Evolutionary conservation across 2,113 vertebrate species (phyloP), one percentile per base, ranked within the genome.

Genomic region (Zosterops hypoxanthus): DNA sequence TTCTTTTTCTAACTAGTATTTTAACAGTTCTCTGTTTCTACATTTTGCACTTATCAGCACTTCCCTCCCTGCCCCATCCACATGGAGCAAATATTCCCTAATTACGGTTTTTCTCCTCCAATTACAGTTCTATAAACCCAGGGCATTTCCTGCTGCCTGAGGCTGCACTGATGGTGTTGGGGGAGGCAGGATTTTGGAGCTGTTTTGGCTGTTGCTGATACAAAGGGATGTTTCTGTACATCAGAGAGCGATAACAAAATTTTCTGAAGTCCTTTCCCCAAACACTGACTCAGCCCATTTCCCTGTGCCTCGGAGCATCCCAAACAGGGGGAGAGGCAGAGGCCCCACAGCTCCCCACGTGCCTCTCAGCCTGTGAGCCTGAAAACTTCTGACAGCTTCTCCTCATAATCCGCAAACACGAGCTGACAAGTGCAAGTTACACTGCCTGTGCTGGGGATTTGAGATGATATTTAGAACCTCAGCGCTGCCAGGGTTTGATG

Each of bases 351-450:
- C 55, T 80, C 60, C 88, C 69, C 73, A 64, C 6, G 11, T 46
- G 76, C 86, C 0, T 8, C 89, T 77, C 96, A 84, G 26, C 47
- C 73, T 73, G 81, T 66, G 68, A 95, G 91, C 64, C 50, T 89
- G 89, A 96, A 46, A 83, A 84, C 90, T 94, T 82, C 5, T 80
- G 92, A 95, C 91, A 73, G 85, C 81, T 20, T 68, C 87, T 91
- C 91, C 50, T 70, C 39, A 17, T 90, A 95, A 95, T 73, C 91
- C 34, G 0, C 82, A 34, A 94, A 94, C 33, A 13, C 0, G 20
- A 95, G 91, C 89, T 73, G 95, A 94, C 92, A 94, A 94, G 94
- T 55, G 86, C 60, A 94, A 92, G 86, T 66, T 64, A 57, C 4
- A 23, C 23, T 36, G 8, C 29, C 47, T 6, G n/a, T 14, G 81